A percentile compares a stretch with the other conserved stretches of the same genome.
phyloP scores from a whole-genome alignment of 2,113 vertebrate genomes.

The Meles meles region DNA sequence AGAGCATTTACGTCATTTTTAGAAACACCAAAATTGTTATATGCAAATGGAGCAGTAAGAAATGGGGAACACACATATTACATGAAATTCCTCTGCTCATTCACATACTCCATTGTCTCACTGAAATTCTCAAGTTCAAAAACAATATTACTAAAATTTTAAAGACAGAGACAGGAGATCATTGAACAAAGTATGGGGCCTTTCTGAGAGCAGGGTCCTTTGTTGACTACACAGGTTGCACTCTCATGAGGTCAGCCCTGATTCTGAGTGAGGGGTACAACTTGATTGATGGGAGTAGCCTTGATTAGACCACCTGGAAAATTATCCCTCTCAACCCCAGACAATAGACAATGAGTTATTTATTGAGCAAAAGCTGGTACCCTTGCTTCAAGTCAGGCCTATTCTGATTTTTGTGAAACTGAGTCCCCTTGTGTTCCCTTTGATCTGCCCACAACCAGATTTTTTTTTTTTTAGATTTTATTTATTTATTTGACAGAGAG shows the following conservation, averaged over 20 bases:
- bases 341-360: background rate
- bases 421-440: fast-evolving
- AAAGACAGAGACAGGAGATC: background rate
- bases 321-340: background rate
- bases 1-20: background rate
- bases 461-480: too few species aligned
- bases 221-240: background rate
- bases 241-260: background rate
- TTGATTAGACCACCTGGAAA: background rate
- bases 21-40: background rate
- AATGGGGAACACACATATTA: background rate
- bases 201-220: background rate
- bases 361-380: fast-evolving
- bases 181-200: background rate
- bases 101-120: background rate
- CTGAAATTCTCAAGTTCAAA: background rate
- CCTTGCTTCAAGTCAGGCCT: background rate
- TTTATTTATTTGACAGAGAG: too few species aligned
- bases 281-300: background rate
- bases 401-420: background rate
- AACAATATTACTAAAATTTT: background rate
- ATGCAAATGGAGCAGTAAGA: background rate
- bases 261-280: background rate
- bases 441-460: background rate
- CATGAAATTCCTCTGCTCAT: background rate